phyloP scores from a whole-genome alignment of 1,140 invertebrate genomes.

The Philotrypesis tridentata region DNA sequence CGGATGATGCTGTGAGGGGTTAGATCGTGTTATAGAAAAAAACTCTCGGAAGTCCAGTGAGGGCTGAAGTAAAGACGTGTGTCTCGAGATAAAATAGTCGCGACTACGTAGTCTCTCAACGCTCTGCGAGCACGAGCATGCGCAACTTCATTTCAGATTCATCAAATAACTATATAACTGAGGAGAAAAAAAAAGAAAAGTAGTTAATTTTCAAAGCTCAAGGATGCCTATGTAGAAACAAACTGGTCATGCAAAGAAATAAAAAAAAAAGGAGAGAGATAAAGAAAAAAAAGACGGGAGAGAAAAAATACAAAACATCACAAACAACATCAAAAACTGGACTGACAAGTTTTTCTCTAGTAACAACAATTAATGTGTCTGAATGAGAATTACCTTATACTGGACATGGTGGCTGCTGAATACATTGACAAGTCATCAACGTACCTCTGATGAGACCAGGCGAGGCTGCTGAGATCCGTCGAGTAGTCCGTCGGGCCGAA shows the following conservation, averaged over 20 bases:
- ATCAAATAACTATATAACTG: neutral
- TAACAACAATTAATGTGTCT: slow-evolving; percentile 56
- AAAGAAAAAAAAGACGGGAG: neutral
- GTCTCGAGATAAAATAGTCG: too few relatives aligned
- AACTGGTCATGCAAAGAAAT: neutral
- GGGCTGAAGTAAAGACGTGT: neutral
- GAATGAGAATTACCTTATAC: slow-evolving; percentile 71
- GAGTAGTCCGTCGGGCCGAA: slow-evolving; percentile 72
- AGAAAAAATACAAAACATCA: slow-evolving; percentile 8
- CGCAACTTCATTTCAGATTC: too few relatives aligned
- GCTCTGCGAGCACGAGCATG: neutral
- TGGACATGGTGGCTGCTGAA: slow-evolving; percentile 72
- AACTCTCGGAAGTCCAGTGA: slow-evolving; percentile 42
- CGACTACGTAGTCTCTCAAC: too few relatives aligned
- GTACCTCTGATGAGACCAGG: slow-evolving; percentile 74
- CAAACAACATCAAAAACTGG: slow-evolving; percentile 50
- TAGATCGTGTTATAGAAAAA: slow-evolving; percentile 51
- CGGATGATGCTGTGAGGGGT: slow-evolving; percentile 49
- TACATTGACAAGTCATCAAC: slow-evolving; percentile 74
- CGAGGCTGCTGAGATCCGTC: slow-evolving; percentile 68
- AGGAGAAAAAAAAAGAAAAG: neutral
- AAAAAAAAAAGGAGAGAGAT: neutral
- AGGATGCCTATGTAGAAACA: too few relatives aligned
- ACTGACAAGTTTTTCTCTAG: slow-evolving; percentile 51
- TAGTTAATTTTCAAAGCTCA: neutral